Conservation (phyloP, 2,888 invertebrate genomes). For the Synergus itoensis region DNA sequence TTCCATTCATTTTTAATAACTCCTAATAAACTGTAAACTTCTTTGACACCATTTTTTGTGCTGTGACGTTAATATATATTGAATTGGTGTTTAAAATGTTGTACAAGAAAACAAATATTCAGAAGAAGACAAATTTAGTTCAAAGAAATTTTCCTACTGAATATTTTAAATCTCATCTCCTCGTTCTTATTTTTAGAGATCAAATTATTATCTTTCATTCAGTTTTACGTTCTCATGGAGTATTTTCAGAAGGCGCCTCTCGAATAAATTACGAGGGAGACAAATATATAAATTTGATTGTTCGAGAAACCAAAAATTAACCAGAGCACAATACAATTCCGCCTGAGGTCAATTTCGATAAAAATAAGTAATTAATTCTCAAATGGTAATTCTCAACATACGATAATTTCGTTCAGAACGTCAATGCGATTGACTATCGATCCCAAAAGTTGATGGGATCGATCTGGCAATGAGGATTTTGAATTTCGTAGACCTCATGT, state of each 20-base stretch:
- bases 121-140: not conserved
- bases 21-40: not conserved
- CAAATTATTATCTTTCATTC: not conserved
- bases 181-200: not conserved
- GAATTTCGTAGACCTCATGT: slow-evolving; percentile 13
- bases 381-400: not conserved
- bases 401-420: not conserved
- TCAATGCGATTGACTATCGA: slow-evolving; percentile 16
- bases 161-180: not conserved
- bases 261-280: not conserved
- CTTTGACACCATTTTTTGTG: not conserved
- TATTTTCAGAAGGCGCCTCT: not conserved
- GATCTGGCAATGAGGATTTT: not conserved
- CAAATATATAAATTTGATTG: not conserved
- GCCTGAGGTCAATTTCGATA: too few species aligned
- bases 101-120: not conserved
- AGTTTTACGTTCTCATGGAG: not conserved
- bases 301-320: not conserved
- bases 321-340: not conserved
- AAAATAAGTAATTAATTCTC: not conserved
- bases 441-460: not conserved
- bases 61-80: not conserved
- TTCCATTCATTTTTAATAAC: not conserved
- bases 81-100: too few species aligned
- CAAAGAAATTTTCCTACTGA: not conserved